Conservation (phyloP, 2,888 invertebrate species). For the Oscheius sp. region DNA sequence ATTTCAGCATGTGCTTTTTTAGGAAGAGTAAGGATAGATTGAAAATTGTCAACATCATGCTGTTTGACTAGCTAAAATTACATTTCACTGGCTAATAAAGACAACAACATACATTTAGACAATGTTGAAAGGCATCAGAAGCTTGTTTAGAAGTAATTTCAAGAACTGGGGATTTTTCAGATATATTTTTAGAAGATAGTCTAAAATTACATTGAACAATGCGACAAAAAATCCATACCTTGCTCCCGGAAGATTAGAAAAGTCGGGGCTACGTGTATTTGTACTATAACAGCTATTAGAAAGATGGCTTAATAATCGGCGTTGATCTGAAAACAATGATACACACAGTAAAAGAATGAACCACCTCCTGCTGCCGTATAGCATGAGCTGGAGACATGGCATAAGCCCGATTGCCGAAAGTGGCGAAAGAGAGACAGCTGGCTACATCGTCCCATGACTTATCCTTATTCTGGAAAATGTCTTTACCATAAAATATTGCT, state of each 20-base stretch:
- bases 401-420: constrained; percentile 76
- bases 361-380: constrained; percentile 27
- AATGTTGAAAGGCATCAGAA: constrained; percentile 77
- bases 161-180: constrained; percentile 32
- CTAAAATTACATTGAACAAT: constrained; percentile 3
- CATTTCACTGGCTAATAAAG: not conserved
- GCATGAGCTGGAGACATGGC: constrained; percentile 56
- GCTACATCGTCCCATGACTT: constrained; percentile 75
- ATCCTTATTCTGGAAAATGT: constrained; percentile 58
- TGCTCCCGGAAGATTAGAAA: constrained; percentile 46
- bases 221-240: constrained; percentile 10
- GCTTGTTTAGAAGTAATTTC: constrained; percentile 54
- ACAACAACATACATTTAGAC: constrained; percentile 73
- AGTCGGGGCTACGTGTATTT: constrained; percentile 35
- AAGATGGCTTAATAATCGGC: not conserved
- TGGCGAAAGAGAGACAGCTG: constrained; percentile 76
- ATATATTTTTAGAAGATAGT: not conserved
- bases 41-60: constrained; percentile 90
- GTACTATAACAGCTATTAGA: not conserved
- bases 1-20: constrained; percentile 52
- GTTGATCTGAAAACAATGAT: constrained; percentile 18
- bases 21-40: constrained; percentile 84
- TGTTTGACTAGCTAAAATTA: constrained; percentile 77
- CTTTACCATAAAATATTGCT: not conserved
- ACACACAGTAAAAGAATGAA: not conserved